phyloP scores from a whole-genome alignment of 2,113 vertebrate genomes.

The Datnioides undecimradiatus region DNA sequence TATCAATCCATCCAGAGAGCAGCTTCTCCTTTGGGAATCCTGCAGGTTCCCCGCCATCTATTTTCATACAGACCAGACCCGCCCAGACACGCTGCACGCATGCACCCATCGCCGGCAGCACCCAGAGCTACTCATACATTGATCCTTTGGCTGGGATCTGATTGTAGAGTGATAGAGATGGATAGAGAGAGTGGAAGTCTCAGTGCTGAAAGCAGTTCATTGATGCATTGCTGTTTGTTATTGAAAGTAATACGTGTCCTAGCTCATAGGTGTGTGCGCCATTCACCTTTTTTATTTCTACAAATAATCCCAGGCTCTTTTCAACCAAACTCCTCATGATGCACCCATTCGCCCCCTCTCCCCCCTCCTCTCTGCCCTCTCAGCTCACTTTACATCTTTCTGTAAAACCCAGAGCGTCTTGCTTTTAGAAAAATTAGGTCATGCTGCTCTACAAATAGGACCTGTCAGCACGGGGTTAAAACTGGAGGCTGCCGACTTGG shows the following conservation, averaged over 20 bases:
- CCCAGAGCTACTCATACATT: not conserved
- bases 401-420: not conserved
- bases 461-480: constrained; percentile 33
- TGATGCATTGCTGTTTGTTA: not conserved
- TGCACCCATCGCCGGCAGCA: not conserved
- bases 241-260: not conserved
- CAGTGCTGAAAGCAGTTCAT: not conserved
- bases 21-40: not conserved
- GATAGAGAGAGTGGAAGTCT: not conserved
- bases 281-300: not conserved
- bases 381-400: not conserved
- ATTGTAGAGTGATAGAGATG: too few species aligned
- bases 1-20: not conserved
- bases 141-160: not conserved
- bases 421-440: constrained; percentile 15
- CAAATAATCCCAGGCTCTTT: too few species aligned
- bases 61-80: not conserved
- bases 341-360: not conserved
- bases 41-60: not conserved
- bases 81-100: constrained; percentile 17
- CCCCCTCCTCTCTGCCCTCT: not conserved
- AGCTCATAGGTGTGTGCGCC: not conserved
- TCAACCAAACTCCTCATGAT: not conserved
- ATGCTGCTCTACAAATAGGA: constrained; percentile 29
- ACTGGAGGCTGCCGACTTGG: constrained; percentile 21